Conservation (phyloP, 2,113 vertebrate species). For the Naja naja region DNA sequence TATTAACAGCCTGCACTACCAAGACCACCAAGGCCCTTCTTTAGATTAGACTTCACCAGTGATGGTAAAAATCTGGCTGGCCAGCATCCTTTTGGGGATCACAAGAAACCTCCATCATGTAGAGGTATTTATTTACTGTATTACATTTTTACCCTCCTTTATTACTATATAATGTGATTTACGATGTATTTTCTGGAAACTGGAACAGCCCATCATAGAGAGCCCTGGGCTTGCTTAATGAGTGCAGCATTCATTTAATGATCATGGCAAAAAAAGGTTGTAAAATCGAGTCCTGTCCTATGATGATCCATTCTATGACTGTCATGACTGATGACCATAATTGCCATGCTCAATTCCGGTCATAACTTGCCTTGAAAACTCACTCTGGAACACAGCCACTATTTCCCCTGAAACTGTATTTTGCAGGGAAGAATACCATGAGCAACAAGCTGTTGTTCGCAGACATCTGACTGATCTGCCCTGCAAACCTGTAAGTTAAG, state of each 20-base stretch:
- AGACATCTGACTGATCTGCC: neutral
- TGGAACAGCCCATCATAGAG: neutral
- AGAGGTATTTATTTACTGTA: neutral
- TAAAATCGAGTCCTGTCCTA: neutral
- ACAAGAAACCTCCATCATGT: neutral
- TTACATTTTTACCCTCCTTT: neutral
- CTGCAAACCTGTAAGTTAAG: neutral
- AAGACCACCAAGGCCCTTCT: too few relatives aligned
- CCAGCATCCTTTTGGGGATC: neutral
- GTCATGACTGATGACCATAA: neutral
- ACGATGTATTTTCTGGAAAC: neutral
- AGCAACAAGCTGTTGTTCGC: neutral
- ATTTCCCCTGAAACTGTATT: neutral
- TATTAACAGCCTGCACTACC: too few relatives aligned
- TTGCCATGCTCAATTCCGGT: neutral
- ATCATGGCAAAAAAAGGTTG: neutral
- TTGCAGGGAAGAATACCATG: neutral
- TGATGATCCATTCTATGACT: neutral
- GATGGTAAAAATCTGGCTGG: neutral
- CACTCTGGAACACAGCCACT: neutral
- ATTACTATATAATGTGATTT: neutral
- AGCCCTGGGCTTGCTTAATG: neutral
- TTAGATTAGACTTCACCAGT: neutral
- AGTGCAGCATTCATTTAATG: neutral
- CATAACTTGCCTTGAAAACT: neutral